A percentile compares a stretch with the other conserved stretches of the same genome.
Conservation (phyloP, 2,113 vertebrate genomes). For the Bothrops jararaca region DNA sequence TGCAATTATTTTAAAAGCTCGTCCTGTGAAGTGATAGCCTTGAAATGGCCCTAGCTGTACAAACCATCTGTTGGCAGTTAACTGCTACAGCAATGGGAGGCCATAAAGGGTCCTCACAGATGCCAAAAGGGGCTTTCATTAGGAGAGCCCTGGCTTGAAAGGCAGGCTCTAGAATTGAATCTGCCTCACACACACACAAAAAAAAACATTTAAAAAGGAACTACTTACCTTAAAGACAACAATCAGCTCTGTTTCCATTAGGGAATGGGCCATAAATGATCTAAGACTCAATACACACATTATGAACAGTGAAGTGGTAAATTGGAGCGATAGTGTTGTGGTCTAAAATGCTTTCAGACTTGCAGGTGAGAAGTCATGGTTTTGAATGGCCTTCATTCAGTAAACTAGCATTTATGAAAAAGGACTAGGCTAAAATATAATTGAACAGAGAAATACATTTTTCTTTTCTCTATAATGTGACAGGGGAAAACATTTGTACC, state of each 20-base stretch:
- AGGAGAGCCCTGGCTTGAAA: slow-evolving; percentile 36
- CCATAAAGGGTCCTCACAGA: slow-evolving; percentile 3
- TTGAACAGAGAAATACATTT: neutral
- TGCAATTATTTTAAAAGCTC: slow-evolving; percentile 31
- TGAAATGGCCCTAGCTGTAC: slow-evolving; percentile 22
- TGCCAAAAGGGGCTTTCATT: slow-evolving; percentile 49
- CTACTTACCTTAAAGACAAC: neutral
- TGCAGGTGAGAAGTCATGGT: neutral
- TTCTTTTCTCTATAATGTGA: neutral
- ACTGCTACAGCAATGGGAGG: neutral
- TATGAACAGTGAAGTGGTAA: neutral
- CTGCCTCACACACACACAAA: neutral
- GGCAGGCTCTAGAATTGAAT: slow-evolving; percentile 30
- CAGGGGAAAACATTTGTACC: neutral
- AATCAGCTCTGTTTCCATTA: neutral
- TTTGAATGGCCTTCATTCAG: neutral
- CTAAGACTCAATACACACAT: neutral
- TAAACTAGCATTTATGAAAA: neutral
- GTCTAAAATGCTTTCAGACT: neutral
- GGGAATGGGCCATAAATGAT: neutral
- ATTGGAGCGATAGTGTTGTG: neutral
- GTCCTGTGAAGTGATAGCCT: slow-evolving; percentile 36
- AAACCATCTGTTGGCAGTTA: slow-evolving; percentile 48
- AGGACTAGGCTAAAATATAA: neutral
- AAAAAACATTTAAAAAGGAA: slow-evolving; percentile 9